Conservation (phyloP, 2,888 invertebrate genomes). For the Nomada ferruginata region DNA sequence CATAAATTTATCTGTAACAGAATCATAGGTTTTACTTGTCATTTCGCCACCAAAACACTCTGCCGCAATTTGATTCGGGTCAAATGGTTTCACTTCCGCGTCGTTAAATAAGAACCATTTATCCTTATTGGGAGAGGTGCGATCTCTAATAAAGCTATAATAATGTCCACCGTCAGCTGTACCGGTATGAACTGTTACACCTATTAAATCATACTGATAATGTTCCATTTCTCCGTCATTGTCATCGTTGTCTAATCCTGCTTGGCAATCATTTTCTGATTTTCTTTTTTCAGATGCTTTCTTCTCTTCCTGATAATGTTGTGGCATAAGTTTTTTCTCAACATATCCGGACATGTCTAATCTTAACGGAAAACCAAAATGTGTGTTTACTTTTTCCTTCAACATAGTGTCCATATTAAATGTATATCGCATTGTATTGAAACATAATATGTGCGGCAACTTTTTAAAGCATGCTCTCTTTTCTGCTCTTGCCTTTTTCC, state of each 20-base stretch:
- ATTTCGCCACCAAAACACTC: constrained; percentile 99
- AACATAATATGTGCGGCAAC: constrained; percentile 95
- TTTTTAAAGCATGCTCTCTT: constrained; percentile 98
- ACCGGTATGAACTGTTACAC: constrained; percentile 98
- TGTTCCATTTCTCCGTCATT: constrained; percentile 88
- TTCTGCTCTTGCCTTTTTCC: constrained; percentile 97
- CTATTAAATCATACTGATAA: constrained; percentile 93
- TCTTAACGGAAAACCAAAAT: constrained; percentile 97
- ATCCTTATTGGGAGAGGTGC: constrained; percentile 89
- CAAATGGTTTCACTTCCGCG: constrained; percentile 97
- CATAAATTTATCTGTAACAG: constrained; percentile 98
- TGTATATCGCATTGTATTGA: constrained; percentile 98
- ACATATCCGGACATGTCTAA: constrained; percentile 98
- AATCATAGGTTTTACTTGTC: constrained; percentile 98
- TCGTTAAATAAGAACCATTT: constrained; percentile 97
- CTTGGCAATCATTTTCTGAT: constrained; percentile 66
- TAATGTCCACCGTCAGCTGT: constrained; percentile 99
- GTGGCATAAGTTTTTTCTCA: constrained; percentile 96
- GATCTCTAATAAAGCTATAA: constrained; percentile 97
- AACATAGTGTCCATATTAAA: constrained; percentile 99
- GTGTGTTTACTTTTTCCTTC: constrained; percentile 98
- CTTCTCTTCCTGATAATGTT: constrained; percentile 90
- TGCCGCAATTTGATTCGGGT: constrained; percentile 96
- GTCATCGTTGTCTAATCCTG: constrained; percentile 78
- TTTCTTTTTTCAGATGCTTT: constrained; percentile 66